Conservation (phyloP, 2,113 vertebrate genomes). For the Hemiprocne comata region DNA sequence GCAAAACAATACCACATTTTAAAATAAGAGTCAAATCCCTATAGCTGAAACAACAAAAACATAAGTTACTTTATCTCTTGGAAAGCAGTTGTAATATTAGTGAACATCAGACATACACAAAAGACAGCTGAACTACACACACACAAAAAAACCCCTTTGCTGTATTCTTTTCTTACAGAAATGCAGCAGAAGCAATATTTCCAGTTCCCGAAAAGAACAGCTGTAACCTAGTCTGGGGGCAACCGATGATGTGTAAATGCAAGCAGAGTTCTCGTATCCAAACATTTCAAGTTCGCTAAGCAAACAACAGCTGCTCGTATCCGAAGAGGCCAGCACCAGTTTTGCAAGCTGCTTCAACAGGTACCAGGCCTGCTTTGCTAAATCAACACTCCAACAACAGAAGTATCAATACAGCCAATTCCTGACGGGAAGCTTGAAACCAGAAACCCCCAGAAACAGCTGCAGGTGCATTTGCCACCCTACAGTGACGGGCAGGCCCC, state of each 20-base stretch:
- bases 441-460: not conserved
- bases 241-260: accelerated
- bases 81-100: not conserved
- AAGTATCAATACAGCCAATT: not conserved
- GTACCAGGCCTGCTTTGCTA: not conserved
- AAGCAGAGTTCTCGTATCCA: not conserved
- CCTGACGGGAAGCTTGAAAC: not conserved
- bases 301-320: not conserved
- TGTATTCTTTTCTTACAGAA: not conserved
- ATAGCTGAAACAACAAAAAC: not conserved
- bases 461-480: not conserved
- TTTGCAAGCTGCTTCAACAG: not conserved
- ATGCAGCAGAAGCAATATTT: not conserved
- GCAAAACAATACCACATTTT: not conserved
- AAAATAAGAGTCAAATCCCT: not conserved
- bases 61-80: not conserved
- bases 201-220: not conserved
- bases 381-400: not conserved
- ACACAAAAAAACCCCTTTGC: accelerated
- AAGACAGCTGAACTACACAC: not conserved
- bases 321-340: not conserved
- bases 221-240: not conserved
- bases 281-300: not conserved
- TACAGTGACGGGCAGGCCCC: not conserved
- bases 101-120: not conserved